A percentile compares a stretch with the other conserved stretches of the same genome.
Conservation (phyloP, 1,140 invertebrate species). For the Xylocopa sonorina region DNA sequence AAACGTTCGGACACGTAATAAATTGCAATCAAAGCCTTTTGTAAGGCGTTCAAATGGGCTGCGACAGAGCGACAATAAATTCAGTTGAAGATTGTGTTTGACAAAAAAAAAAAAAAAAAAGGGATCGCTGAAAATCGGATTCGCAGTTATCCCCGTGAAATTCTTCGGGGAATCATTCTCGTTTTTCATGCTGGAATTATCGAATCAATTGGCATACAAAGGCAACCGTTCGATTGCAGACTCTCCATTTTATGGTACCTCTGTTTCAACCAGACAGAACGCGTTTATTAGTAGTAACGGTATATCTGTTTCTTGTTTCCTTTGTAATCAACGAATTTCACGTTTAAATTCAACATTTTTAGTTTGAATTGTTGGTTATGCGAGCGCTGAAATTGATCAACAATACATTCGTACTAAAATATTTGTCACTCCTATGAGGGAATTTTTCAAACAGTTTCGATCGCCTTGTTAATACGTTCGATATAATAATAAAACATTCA, state of each 20-base stretch:
- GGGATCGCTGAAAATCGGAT: constrained; percentile 3
- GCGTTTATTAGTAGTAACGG: not conserved
- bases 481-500: too few relatives aligned
- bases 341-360: not conserved
- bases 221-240: not conserved
- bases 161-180: constrained; percentile 7
- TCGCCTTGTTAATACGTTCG: too few relatives aligned
- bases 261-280: constrained; percentile 3
- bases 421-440: too few relatives aligned
- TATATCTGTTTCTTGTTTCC: not conserved
- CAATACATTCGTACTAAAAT: too few relatives aligned
- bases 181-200: not conserved
- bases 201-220: constrained; percentile 21
- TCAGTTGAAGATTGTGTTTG: not conserved
- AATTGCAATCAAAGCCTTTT: constrained; percentile 35
- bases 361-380: not conserved
- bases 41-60: constrained; percentile 16
- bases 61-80: constrained; percentile 36
- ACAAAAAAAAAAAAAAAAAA: not conserved
- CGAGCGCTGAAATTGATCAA: too few relatives aligned
- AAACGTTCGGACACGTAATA: constrained; percentile 34
- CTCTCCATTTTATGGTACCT: constrained; percentile 16
- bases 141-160: not conserved
- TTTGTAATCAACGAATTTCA: not conserved
- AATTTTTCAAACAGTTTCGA: too few relatives aligned